Percentiles rank a stretch among this genome's conserved stretches.
phyloP scores from a whole-genome alignment of 2,797 vertebrate genomes.

The Oreochromis grahami region DNA sequence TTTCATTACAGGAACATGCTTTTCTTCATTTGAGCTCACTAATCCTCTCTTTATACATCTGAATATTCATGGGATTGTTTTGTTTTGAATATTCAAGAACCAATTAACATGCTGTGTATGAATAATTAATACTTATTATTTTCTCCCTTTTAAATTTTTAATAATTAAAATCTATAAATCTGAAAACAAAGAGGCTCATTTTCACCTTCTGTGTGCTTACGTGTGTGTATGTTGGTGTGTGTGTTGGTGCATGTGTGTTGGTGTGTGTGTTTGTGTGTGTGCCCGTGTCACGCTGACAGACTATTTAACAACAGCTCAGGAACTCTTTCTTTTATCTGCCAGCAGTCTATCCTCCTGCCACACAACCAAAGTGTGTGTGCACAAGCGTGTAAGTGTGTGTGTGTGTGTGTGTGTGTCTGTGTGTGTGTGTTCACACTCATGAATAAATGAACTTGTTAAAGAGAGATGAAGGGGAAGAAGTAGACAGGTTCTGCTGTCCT shows the following conservation, averaged over 20 bases:
- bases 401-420: neutral
- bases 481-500: conserved; percentile 71
- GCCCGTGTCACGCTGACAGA: conserved; percentile 45
- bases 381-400: neutral
- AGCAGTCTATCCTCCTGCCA: conserved; percentile 58
- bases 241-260: conserved; percentile 1
- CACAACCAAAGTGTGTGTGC: conserved; percentile 22
- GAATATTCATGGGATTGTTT: conserved; percentile 69
- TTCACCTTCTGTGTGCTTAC: conserved; percentile 5
- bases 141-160: conserved; percentile 55
- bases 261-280: conserved; percentile 14
- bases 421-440: conserved; percentile 50
- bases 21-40: conserved; percentile 52
- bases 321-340: conserved; percentile 63
- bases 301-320: conserved; percentile 61
- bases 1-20: conserved; percentile 49
- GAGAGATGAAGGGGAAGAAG: conserved; percentile 68
- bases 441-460: conserved; percentile 77
- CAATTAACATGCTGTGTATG: conserved; percentile 63
- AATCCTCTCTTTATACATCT: conserved; percentile 49
- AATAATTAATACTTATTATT: conserved; percentile 72
- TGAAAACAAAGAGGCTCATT: conserved; percentile 56
- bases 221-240: neutral
- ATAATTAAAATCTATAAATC: conserved; percentile 70
- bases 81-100: conserved; percentile 70